Base-by-base conservation (phyloP, 2,113 vertebrate genomes). In the Petrocephalus zakoni region DNA sequence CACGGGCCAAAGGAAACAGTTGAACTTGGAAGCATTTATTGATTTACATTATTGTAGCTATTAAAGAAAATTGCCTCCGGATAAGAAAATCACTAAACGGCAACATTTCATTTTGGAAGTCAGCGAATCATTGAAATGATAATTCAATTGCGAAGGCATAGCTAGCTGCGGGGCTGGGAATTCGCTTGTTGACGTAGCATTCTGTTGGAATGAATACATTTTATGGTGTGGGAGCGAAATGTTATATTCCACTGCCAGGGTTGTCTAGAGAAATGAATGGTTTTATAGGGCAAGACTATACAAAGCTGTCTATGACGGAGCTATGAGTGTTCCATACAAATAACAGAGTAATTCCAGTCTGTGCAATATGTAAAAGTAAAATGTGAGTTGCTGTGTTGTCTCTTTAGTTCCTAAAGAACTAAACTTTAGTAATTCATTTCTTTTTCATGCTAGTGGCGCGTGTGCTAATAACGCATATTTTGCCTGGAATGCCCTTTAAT, bases 41-140 rank as follows among this genome's bases (percentile, higher is more conserved):
- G 34, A 42, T 17, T 5, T 42, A 78, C 72, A 19, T 78, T 78
- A 78, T 37, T 78, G 29, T 42, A 78, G 34, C 34, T 42, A 78
- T 78, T 78, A 34, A 37, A 42, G 34, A 17, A 42, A 78, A 78
- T 19, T 78, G 72, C 72, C 72, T 19, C 72, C 17, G 17, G 29
- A 17, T 78, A 34, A 37, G 29, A 78, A 42, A 42, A 37, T 42
- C 72, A 42, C 29, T 78, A n/a, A 78, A 19, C 0, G 34, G 72
- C 72, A 68, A 29, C 61, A 68, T 68, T 68, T 68, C n/a, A 78
- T 78, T 78, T 42, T 78, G 72, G 72, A 42, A 78, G 72, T 78
- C 72, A 78, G 72, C 72, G n/a, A 78, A 37, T 42, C 17, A 78
- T 17, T 78, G 72, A 42, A 78, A 37, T 78, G 72, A 78, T 8